phyloP scores from a whole-genome alignment of 1,140 invertebrate species.

The Panonychus citri region DNA sequence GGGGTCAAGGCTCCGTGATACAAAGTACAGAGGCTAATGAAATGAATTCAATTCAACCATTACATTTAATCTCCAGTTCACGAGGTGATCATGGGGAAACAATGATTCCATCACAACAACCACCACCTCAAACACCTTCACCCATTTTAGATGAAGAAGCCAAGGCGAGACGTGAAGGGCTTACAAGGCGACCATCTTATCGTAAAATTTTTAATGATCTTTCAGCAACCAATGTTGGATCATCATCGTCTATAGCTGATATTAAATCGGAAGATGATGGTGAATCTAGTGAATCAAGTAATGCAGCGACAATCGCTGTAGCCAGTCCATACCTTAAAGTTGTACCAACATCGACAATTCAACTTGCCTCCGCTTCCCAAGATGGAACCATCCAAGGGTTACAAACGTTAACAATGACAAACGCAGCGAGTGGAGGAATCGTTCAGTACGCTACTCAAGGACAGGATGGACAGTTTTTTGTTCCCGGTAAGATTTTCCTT shows the following conservation, averaged over 20 bases:
- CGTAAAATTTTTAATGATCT: conserved; percentile 90
- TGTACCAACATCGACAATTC: conserved; percentile 55
- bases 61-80: not conserved
- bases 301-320: conserved; percentile 19
- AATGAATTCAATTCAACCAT: not conserved
- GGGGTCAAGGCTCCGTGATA: conserved; percentile 49
- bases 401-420: conserved; percentile 67
- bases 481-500: conserved; percentile 40
- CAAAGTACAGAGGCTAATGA: conserved; percentile 38
- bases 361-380: conserved; percentile 36
- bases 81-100: not conserved
- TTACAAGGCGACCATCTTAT: conserved; percentile 79
- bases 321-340: conserved; percentile 30
- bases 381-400: conserved; percentile 42
- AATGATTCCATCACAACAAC: not conserved
- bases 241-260: not conserved
- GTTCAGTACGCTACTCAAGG: conserved; percentile 63
- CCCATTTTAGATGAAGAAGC: conserved; percentile 22
- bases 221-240: conserved; percentile 18
- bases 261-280: conserved; percentile 1
- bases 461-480: conserved; percentile 74
- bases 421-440: conserved; percentile 40
- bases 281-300: conserved; percentile 9
- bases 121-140: not conserved
- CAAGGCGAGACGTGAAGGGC: conserved; percentile 62